Conservation (phyloP, 2,888 invertebrate species). For the Pollenia griseotomentosa region DNA sequence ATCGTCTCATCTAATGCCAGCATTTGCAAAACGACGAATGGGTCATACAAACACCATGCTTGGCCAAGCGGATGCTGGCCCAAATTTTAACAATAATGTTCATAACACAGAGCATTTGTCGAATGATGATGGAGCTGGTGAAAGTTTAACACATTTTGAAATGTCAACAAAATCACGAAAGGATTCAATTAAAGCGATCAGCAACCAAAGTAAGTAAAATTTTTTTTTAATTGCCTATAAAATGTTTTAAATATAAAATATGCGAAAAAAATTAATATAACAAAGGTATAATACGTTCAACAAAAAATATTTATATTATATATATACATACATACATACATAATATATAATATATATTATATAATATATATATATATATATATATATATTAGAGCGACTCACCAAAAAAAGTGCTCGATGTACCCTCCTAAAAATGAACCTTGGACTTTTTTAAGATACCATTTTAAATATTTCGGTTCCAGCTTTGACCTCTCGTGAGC, state of each 20-base stretch:
- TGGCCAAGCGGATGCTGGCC: conserved; percentile 24
- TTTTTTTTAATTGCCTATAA: background rate
- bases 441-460: too few species aligned
- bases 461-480: too few species aligned
- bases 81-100: conserved; percentile 77
- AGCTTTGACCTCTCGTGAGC: too few species aligned
- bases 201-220: conserved; percentile 51
- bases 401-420: too few species aligned
- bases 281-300: too few species aligned
- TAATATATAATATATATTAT: too few species aligned
- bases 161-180: conserved; percentile 44
- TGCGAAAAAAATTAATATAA: too few species aligned
- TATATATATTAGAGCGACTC: too few species aligned
- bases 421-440: too few species aligned
- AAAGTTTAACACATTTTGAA: conserved; percentile 14
- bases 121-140: conserved; percentile 66
- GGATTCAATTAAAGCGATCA: conserved; percentile 22
- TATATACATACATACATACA: too few species aligned
- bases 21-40: conserved; percentile 82
- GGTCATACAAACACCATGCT: conserved; percentile 35
- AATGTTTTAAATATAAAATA: background rate
- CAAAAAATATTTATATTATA: too few species aligned
- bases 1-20: conserved; percentile 83
- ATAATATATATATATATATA: too few species aligned
- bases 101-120: conserved; percentile 77